Conservation (phyloP, 2,888 invertebrate genomes). For the Leptinotarsa peninsularis region DNA sequence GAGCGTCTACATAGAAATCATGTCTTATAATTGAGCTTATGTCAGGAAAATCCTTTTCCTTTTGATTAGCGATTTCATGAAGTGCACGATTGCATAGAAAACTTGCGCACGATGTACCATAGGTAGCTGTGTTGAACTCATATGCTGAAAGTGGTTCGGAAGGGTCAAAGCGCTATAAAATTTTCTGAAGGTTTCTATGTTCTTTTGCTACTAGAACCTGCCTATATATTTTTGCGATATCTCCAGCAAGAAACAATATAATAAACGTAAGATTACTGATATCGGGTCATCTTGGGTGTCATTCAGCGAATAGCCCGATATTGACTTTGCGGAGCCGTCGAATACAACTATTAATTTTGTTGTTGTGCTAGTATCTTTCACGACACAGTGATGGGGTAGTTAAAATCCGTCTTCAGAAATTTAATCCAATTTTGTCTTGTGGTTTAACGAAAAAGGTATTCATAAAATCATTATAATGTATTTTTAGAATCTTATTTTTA, state of each 20-base stretch:
- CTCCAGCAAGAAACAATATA: not conserved
- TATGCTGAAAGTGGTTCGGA: too few species aligned
- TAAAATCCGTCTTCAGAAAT: too few species aligned
- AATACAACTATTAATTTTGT: not conserved
- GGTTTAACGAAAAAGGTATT: not conserved
- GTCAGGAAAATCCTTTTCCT: not conserved
- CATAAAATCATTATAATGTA: not conserved
- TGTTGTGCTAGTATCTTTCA: not conserved
- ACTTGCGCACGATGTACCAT: not conserved
- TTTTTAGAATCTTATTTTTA: not conserved
- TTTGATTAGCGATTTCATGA: not conserved
- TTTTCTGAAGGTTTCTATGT: not conserved
- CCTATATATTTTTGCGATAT: constrained; percentile 20
- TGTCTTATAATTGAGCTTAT: not conserved
- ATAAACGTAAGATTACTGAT: not conserved
- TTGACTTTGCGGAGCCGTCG: not conserved
- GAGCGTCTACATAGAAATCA: not conserved
- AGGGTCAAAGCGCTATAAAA: not conserved
- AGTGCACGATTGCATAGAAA: not conserved
- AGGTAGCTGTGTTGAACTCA: not conserved
- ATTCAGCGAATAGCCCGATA: not conserved
- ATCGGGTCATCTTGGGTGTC: not conserved
- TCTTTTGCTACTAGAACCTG: not conserved
- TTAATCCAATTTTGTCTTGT: too few species aligned
- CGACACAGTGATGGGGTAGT: too few species aligned